Evolutionary conservation across 2,888 invertebrate species (phyloP).

Genomic region (Augiades crinisus): DNA sequence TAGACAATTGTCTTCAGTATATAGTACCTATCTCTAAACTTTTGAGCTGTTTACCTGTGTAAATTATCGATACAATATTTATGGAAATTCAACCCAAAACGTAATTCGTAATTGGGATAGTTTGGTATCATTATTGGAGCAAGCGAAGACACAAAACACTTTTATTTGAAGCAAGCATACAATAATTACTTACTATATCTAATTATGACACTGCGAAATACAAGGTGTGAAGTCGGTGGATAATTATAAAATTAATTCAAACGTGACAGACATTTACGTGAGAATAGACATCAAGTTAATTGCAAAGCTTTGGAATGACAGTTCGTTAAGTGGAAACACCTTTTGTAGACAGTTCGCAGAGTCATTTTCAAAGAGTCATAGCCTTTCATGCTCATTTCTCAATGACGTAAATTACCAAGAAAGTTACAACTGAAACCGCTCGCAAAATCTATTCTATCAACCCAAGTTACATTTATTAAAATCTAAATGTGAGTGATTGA

Average conservation of each 20-base stretch:
- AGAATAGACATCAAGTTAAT: too few species aligned
- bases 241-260: too few species aligned
- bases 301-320: not conserved
- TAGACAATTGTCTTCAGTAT: not conserved
- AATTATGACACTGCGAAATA: too few species aligned
- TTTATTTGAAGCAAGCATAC: not conserved
- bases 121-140: too few species aligned
- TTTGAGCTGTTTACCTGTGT: constrained; percentile 16
- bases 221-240: not conserved
- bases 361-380: not conserved
- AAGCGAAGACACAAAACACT: not conserved
- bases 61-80: not conserved
- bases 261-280: too few species aligned
- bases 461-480: constrained; percentile 22
- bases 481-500: constrained; percentile 26
- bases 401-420: not conserved
- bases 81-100: not conserved
- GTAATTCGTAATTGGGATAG: too few species aligned
- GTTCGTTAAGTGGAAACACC: not conserved
- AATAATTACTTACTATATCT: too few species aligned
- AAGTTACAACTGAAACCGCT: constrained; percentile 5
- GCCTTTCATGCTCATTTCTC: not conserved
- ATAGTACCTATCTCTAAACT: constrained; percentile 2
- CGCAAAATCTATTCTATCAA: constrained; percentile 11
- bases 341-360: not conserved